phyloP scores from a whole-genome alignment of 2,113 vertebrate genomes.

The Leptocoma aspasia region DNA sequence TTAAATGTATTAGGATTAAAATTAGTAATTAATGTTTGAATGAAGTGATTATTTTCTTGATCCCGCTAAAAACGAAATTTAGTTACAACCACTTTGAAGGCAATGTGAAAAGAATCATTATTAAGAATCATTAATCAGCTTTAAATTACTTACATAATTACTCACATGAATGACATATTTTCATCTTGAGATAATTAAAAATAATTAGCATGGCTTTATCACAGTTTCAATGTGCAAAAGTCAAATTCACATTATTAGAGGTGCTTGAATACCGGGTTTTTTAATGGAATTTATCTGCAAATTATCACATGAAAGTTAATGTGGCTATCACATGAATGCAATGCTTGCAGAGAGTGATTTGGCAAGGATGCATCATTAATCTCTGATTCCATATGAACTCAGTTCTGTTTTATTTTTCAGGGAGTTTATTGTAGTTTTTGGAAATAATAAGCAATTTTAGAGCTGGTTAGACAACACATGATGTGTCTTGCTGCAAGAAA shows the following conservation, averaged over 20 bases:
- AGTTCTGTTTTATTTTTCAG: not conserved
- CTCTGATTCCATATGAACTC: not conserved
- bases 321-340: not conserved
- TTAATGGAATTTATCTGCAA: not conserved
- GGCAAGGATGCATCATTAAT: not conserved
- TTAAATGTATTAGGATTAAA: conserved; percentile 30
- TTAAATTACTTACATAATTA: conserved; percentile 48
- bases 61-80: conserved; percentile 57
- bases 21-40: conserved; percentile 48
- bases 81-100: conserved; percentile 20
- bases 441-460: not conserved
- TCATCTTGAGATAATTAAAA: conserved; percentile 47
- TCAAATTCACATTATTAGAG: not conserved
- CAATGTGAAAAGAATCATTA: conserved; percentile 21
- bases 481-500: not conserved
- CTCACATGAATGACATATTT: conserved; percentile 13
- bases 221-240: conserved; percentile 25
- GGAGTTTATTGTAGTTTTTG: not conserved
- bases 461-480: not conserved
- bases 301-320: not conserved
- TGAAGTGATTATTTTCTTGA: conserved; percentile 45
- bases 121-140: conserved; percentile 63
- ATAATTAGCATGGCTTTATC: conserved; percentile 39
- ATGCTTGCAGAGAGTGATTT: not conserved
- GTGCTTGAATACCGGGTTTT: not conserved